These are phyloP conservation scores for Luperina testacea DNA, from an alignment of 2,888 invertebrate species.

Conservation along the genomic window DNA sequence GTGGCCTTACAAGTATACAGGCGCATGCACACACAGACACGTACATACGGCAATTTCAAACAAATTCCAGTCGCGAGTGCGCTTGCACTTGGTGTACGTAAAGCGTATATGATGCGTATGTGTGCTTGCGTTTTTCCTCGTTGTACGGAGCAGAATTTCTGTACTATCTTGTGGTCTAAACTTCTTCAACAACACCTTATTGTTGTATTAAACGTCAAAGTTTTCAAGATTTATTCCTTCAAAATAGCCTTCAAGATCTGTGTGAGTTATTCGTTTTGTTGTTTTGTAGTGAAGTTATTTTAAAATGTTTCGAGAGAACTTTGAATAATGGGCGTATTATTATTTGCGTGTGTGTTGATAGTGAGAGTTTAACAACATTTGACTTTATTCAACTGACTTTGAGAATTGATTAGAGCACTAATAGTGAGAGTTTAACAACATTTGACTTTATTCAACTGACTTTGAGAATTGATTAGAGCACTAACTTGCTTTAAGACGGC, in stretches of 20 bases:
- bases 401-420: background rate
- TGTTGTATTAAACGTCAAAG: conserved; percentile 59
- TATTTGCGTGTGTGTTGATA: background rate
- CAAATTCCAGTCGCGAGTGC: background rate
- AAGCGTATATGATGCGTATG: background rate
- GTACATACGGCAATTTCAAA: background rate
- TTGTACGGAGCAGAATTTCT: background rate
- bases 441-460: no score
- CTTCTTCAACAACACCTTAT: conserved; percentile 31
- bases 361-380: background rate
- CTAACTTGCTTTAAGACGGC: no score
- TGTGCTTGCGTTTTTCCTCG: background rate
- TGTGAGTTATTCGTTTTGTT: conserved; percentile 38
- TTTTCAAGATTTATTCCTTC: conserved; percentile 56
- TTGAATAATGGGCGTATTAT: background rate
- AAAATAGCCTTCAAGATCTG: conserved; percentile 30
- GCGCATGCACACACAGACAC: background rate
- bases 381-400: background rate
- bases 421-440: no score
- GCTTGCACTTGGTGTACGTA: background rate
- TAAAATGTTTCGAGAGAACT: conserved; percentile 1
- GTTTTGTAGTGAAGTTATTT: conserved; percentile 8
- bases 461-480: no score
- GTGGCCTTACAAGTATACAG: no score
- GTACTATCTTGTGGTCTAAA: background rate